Evolutionary conservation across 2,888 invertebrate genomes (phyloP).

Genomic region (Antheraea yamamai): DNA sequence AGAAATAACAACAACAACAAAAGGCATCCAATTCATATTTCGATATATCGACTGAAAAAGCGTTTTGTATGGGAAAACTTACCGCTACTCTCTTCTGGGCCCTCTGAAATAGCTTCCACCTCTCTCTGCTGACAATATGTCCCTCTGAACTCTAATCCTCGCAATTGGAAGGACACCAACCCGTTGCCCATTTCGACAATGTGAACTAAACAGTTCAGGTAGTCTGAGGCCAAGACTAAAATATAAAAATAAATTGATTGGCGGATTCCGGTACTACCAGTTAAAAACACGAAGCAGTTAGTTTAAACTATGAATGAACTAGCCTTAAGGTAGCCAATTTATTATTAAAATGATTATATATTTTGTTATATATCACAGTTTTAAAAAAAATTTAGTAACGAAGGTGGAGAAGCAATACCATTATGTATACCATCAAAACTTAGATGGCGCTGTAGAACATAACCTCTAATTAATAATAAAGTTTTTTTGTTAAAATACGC

Average conservation of each 20-base stretch:
- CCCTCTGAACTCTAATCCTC: constrained; percentile 98
- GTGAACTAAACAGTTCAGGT: constrained; percentile 98
- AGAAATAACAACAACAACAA: too few species aligned
- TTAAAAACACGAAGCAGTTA: not conserved
- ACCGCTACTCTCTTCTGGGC: constrained; percentile 97
- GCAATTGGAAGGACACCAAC: constrained; percentile 97
- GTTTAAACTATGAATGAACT: too few species aligned
- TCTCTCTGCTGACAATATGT: constrained; percentile 99
- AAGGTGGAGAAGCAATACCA: too few species aligned
- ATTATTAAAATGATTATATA: too few species aligned
- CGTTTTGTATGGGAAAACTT: constrained; percentile 31
- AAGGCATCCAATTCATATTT: not conserved
- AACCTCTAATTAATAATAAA: too few species aligned
- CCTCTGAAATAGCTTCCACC: constrained; percentile 99
- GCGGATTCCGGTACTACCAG: not conserved
- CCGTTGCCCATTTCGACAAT: constrained; percentile 99
- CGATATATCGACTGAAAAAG: not conserved
- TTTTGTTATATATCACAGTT: too few species aligned
- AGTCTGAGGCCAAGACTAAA: constrained; percentile 97
- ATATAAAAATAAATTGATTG: constrained; percentile 32
- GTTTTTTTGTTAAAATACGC: too few species aligned
- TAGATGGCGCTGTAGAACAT: too few species aligned
- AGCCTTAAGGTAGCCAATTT: too few species aligned
- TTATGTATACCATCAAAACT: too few species aligned
- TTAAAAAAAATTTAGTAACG: too few species aligned